Evolutionary conservation across 2,113 vertebrate genomes (phyloP).

Genomic region (Dipodomys ordii): DNA sequence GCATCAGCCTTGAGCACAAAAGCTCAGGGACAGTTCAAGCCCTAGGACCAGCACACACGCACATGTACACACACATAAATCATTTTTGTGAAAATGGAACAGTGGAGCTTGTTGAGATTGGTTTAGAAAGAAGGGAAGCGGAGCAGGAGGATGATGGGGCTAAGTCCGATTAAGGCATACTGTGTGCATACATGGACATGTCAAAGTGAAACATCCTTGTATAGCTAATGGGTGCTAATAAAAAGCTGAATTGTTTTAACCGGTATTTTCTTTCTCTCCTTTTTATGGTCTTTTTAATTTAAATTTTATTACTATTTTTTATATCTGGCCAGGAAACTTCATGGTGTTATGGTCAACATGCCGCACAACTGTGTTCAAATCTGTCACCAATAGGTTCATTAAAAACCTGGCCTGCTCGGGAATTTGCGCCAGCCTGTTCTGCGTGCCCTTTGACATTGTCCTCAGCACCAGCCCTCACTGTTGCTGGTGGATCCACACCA

Average conservation of each 20-base stretch:
- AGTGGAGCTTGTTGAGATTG: too few relatives aligned
- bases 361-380: constrained; percentile 95
- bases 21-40: too few relatives aligned
- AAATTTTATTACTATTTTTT: constrained; percentile 31
- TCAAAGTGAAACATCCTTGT: too few relatives aligned
- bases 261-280: constrained; percentile 27
- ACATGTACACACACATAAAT: too few relatives aligned
- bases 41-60: too few relatives aligned
- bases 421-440: constrained; percentile 95
- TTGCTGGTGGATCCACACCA: constrained; percentile 96
- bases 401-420: constrained; percentile 97
- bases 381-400: constrained; percentile 96
- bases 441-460: constrained; percentile 97
- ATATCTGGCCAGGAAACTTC: constrained; percentile 90
- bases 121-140: too few relatives aligned
- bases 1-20: too few relatives aligned
- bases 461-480: constrained; percentile 95
- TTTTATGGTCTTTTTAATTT: constrained; percentile 23
- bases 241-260: constrained; percentile 30
- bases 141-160: too few relatives aligned
- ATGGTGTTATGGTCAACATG: constrained; percentile 97
- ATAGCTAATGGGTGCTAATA: too few relatives aligned
- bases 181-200: too few relatives aligned
- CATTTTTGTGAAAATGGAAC: too few relatives aligned
- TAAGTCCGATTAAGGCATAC: too few relatives aligned